These are phyloP conservation scores for Radopholus similis DNA, from an alignment of 1,140 invertebrate species.

Conservation along the genomic window DNA sequence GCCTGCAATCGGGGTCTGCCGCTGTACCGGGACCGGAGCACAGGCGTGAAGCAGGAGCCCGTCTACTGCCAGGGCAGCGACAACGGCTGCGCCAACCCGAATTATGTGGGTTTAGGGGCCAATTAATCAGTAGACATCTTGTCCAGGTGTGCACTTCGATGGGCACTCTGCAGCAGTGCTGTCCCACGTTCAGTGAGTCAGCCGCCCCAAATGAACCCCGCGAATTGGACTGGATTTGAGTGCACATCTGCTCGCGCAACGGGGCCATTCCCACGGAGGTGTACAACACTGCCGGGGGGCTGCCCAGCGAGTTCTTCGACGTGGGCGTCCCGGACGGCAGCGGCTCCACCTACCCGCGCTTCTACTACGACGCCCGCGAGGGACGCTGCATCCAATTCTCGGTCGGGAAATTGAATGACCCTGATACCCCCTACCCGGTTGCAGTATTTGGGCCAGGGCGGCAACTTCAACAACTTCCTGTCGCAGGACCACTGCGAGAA, in stretches of 20 bases:
- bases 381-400: slow-evolving; percentile 58
- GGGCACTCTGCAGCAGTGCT: slow-evolving; percentile 59
- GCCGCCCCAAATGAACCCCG: too few species aligned
- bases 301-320: slow-evolving; percentile 58
- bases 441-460: slow-evolving; percentile 57
- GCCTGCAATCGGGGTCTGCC: slow-evolving; percentile 58
- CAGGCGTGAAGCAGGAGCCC: slow-evolving; percentile 58
- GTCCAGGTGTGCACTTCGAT: slow-evolving; percentile 46
- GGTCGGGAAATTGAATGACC: slow-evolving; percentile 10
- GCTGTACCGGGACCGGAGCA: slow-evolving; percentile 57
- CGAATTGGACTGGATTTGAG: slow-evolving; percentile 24
- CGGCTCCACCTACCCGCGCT: slow-evolving; percentile 56
- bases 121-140: neutral
- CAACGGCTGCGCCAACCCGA: slow-evolving; percentile 59
- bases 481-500: slow-evolving; percentile 59
- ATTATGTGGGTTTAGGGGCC: slow-evolving; percentile 39
- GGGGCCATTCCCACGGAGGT: slow-evolving; percentile 59
- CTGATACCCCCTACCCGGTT: slow-evolving; percentile 7
- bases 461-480: slow-evolving; percentile 60
- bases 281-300: slow-evolving; percentile 58
- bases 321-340: slow-evolving; percentile 55
- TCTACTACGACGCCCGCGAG: slow-evolving; percentile 58
- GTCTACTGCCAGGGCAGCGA: slow-evolving; percentile 59
- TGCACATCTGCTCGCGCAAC: slow-evolving; percentile 57
- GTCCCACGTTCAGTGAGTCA: slow-evolving; percentile 52